Percentiles rank a stretch among this genome's conserved stretches.
Conservation (phyloP, 2,113 vertebrate genomes). For the Xerus inauris region DNA sequence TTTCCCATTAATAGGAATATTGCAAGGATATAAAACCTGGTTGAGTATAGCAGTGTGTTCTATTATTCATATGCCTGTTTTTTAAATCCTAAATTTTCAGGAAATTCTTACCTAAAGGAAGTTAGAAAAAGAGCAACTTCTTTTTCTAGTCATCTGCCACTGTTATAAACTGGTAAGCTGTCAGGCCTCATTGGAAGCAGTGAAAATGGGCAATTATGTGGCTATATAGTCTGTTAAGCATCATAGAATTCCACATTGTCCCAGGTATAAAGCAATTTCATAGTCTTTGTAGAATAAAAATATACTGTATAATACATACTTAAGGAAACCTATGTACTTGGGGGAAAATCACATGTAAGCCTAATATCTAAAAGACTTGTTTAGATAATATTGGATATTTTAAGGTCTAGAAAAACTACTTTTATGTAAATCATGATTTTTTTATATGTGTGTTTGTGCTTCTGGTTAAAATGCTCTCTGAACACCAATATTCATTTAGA, state of each 20-base stretch:
- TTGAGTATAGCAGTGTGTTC: conserved; percentile 51
- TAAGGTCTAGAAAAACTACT: conserved; percentile 30
- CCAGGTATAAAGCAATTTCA: conserved; percentile 67
- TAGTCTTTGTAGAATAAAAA: conserved; percentile 74
- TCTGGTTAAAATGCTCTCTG: neutral
- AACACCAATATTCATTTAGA: neutral
- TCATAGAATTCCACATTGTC: conserved; percentile 74
- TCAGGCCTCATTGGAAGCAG: conserved; percentile 71
- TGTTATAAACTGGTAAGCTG: conserved; percentile 67
- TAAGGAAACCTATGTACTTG: conserved; percentile 63
- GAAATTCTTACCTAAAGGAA: conserved; percentile 73
- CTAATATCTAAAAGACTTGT: conserved; percentile 60
- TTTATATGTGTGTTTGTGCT: neutral
- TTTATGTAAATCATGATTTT: neutral
- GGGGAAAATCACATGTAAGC: conserved; percentile 62
- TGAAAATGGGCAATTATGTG: conserved; percentile 73
- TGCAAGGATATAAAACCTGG: conserved; percentile 45
- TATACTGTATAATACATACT: conserved; percentile 65
- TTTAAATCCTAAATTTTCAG: conserved; percentile 71
- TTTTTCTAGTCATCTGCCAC: conserved; percentile 67
- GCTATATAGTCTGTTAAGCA: conserved; percentile 66
- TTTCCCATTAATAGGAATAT: conserved; percentile 47
- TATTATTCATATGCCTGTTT: conserved; percentile 55
- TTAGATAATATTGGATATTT: conserved; percentile 64
- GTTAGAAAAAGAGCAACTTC: conserved; percentile 65